These are phyloP conservation scores for Lasioglossum oenotherae DNA, from an alignment of 2,888 invertebrate genomes.

Conservation along the genomic window DNA sequence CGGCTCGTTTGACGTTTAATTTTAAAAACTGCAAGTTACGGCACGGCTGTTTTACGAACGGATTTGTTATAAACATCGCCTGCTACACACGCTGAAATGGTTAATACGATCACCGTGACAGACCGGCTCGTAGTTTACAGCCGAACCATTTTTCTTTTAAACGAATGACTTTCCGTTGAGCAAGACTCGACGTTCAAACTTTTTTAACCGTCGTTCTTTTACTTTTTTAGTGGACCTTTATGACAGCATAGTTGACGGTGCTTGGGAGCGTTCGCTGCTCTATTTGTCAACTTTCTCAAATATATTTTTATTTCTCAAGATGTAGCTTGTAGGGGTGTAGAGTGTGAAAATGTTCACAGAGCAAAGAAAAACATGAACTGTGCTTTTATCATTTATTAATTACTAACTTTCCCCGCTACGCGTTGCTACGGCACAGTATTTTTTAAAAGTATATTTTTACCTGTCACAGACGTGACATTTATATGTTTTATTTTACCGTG, in stretches of 20 bases:
- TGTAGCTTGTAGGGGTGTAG: neutral
- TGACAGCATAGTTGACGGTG: neutral
- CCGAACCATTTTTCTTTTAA: neutral
- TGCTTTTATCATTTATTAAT: neutral
- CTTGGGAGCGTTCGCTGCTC: neutral
- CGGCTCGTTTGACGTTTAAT: conserved; percentile 11
- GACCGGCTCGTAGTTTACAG: neutral
- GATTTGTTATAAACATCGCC: conserved; percentile 5
- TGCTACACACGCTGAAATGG: neutral
- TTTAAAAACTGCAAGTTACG: conserved; percentile 13
- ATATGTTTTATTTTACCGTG: too few species aligned
- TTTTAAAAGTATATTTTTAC: too few species aligned
- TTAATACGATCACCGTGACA: neutral
- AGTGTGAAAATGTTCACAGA: neutral
- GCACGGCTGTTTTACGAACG: neutral
- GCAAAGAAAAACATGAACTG: neutral
- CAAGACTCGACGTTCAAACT: neutral
- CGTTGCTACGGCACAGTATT: too few species aligned
- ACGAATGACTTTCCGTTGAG: neutral
- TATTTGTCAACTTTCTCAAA: neutral
- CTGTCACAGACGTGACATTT: too few species aligned
- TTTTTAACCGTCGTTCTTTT: neutral
- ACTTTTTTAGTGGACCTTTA: neutral
- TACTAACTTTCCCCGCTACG: too few species aligned
- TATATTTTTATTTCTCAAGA: neutral